phyloP scores from a whole-genome alignment of 2,113 vertebrate species.

The Globicephala melas region DNA sequence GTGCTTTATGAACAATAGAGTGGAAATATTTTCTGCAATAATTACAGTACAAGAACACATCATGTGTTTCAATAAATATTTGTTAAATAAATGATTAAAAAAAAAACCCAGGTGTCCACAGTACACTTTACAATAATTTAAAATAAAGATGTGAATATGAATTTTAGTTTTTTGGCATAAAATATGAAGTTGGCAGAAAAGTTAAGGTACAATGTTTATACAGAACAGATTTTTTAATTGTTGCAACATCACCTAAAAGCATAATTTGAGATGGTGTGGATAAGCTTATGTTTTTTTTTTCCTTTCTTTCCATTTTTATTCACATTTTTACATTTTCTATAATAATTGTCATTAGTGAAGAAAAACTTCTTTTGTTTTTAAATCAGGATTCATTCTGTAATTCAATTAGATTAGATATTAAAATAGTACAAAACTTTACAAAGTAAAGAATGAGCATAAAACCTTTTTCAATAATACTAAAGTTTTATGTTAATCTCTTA shows the following conservation, averaged over 20 bases:
- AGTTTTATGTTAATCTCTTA: not conserved
- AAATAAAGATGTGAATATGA: not conserved
- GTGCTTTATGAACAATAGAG: not conserved
- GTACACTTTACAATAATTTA: not conserved
- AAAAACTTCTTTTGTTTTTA: not conserved
- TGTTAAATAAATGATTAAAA: not conserved
- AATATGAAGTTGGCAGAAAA: not conserved
- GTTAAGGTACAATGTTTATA: not conserved
- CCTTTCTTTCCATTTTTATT: not conserved
- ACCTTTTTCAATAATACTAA: not conserved
- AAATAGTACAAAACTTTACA: not conserved
- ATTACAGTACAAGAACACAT: not conserved
- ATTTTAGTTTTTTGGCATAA: not conserved
- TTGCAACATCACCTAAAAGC: not conserved
- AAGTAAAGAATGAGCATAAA: not conserved
- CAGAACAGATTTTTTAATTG: not conserved
- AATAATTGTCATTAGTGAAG: not conserved
- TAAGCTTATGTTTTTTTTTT: not conserved
- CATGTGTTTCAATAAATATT: not conserved
- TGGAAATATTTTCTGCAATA: not conserved
- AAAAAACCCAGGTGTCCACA: not conserved
- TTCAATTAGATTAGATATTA: not conserved
- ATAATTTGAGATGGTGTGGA: not conserved
- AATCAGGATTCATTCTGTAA: not conserved
- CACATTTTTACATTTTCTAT: not conserved